Percentiles rank a stretch among this genome's conserved stretches.
Conservation (phyloP, 2,888 invertebrate species). For the Odontocolon sp. region DNA sequence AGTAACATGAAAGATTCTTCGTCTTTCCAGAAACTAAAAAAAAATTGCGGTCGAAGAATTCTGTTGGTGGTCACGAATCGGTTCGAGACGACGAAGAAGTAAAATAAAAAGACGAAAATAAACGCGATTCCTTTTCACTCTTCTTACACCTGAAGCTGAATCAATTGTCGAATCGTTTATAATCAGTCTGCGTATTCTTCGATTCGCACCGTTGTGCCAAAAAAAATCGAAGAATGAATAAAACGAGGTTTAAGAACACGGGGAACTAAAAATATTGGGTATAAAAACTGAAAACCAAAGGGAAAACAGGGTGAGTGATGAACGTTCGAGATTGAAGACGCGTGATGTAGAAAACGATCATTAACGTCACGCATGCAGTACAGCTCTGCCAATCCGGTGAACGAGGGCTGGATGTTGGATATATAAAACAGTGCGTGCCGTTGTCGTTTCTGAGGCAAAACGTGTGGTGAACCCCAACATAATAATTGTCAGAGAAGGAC, state of each 20-base stretch:
- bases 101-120: too few species aligned
- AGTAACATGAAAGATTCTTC: too few species aligned
- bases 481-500: conserved; percentile 13
- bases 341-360: conserved; percentile 61
- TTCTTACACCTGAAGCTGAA: too few species aligned
- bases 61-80: too few species aligned
- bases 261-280: background rate
- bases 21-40: too few species aligned
- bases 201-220: background rate
- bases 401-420: background rate
- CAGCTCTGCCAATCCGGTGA: background rate
- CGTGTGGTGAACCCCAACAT: background rate
- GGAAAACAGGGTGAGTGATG: conserved; percentile 13
- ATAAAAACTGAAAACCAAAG: conserved; percentile 13
- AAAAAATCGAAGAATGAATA: background rate
- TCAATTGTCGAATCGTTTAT: background rate
- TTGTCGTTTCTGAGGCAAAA: conserved; percentile 34
- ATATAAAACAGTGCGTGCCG: conserved; percentile 33
- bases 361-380: conserved; percentile 66
- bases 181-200: background rate
- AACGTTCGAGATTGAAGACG: conserved; percentile 28
- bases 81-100: too few species aligned
- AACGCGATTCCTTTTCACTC: too few species aligned
- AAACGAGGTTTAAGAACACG: background rate
- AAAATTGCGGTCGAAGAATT: too few species aligned